A percentile compares a stretch with the other conserved stretches of the same genome.
Evolutionary conservation across 2,888 invertebrate species (phyloP).

Genomic region (Chloromyia formosa): DNA sequence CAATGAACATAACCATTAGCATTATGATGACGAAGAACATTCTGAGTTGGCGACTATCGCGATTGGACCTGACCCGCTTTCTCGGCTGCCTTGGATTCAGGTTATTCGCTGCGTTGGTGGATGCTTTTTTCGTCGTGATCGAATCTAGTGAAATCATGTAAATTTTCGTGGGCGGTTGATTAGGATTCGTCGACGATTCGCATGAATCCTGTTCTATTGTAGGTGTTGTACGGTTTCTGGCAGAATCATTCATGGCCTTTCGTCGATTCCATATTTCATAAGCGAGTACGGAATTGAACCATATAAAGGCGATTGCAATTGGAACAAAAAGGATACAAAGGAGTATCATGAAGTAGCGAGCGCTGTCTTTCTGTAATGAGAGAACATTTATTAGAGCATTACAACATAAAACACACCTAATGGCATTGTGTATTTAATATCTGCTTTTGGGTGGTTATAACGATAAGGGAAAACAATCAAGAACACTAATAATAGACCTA

Average conservation of each 20-base stretch:
- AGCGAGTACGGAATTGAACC: slow-evolving; percentile 66
- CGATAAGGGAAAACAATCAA: slow-evolving; percentile 20
- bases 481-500: not conserved
- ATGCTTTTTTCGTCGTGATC: not conserved
- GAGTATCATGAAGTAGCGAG: slow-evolving; percentile 57
- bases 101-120: not conserved
- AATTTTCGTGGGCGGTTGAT: not conserved
- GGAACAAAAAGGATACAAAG: slow-evolving; percentile 65
- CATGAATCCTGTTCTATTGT: not conserved
- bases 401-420: not conserved
- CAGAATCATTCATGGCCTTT: slow-evolving; percentile 48
- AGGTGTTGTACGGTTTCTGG: not conserved
- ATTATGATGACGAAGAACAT: slow-evolving; percentile 69
- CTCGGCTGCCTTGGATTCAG: no score
- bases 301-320: slow-evolving; percentile 64
- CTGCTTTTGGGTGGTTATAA: not conserved
- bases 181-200: not conserved
- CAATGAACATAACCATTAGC: slow-evolving; percentile 67
- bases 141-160: not conserved
- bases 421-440: not conserved
- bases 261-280: slow-evolving; percentile 66
- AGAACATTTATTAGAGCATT: slow-evolving; percentile 20
- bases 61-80: not conserved
- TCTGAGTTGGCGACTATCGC: slow-evolving; percentile 64
- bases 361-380: slow-evolving; percentile 54